Conservation (phyloP, 2,797 vertebrate species). For the Eulemur albifrons region DNA sequence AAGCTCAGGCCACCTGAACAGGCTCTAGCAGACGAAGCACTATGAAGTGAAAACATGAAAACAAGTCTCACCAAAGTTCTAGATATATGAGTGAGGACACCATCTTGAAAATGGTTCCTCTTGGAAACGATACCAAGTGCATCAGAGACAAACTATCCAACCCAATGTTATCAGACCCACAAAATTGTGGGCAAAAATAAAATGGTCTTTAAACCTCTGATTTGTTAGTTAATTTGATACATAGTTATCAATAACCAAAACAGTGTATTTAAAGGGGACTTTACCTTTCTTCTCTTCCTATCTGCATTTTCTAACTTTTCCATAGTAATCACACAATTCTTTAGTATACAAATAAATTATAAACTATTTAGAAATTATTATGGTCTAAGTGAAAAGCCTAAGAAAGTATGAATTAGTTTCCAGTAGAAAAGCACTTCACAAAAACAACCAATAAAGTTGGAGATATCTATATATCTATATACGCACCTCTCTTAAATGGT, state of each 20-base stretch:
- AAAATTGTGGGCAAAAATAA: not conserved
- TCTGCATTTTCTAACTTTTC: not conserved
- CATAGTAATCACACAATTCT: not conserved
- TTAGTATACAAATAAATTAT: not conserved
- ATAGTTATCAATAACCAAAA: not conserved
- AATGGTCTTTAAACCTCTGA: constrained; percentile 1
- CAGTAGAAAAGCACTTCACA: not conserved
- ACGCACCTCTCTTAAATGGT: not conserved
- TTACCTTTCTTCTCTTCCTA: not conserved
- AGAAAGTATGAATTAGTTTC: not conserved
- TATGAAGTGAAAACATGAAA: not conserved
- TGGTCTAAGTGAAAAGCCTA: not conserved
- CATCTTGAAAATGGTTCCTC: not conserved
- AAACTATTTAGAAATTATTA: not conserved
- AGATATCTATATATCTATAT: not conserved
- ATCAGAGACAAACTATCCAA: not conserved
- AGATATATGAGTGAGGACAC: not conserved
- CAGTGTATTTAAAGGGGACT: not conserved
- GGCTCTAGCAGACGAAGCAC: not conserved
- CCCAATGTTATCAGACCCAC: not conserved
- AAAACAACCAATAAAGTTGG: not conserved
- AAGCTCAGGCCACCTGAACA: not conserved
- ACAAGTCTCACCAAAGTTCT: not conserved
- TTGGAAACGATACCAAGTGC: not conserved
- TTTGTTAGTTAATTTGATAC: not conserved